Conservation (phyloP, 1,140 invertebrate species). For the Gryllus bimaculatus region DNA sequence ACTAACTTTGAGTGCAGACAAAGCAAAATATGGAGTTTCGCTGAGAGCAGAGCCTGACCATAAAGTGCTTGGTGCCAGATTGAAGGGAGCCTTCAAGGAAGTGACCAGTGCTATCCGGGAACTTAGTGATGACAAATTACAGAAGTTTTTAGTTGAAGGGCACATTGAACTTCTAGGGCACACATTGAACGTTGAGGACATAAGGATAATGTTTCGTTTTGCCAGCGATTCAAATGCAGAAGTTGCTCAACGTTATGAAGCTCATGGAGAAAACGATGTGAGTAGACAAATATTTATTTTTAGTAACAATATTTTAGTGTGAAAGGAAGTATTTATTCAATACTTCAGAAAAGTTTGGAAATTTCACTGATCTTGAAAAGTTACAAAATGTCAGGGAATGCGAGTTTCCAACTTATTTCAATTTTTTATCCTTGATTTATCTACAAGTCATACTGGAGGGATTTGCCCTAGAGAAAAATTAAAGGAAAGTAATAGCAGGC, state of each 20-base stretch:
- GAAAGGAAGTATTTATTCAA: background rate
- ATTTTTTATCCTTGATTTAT: too few species aligned
- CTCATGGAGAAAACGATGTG: constrained; percentile 73
- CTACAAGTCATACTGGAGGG: too few species aligned
- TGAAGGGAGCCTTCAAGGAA: constrained; percentile 83
- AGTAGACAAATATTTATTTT: constrained; percentile 29
- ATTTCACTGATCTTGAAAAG: constrained; percentile 6
- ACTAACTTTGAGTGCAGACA: constrained; percentile 83
- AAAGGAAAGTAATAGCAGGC: too few species aligned
- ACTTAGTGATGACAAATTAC: constrained; percentile 69
- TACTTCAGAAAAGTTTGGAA: background rate
- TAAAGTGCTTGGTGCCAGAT: constrained; percentile 70
- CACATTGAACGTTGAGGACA: constrained; percentile 66
- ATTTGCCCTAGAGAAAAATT: too few species aligned
- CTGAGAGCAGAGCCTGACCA: constrained; percentile 89
- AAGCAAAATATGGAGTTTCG: constrained; percentile 87
- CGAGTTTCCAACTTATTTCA: too few species aligned
- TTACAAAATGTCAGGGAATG: background rate
- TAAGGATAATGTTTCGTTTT: constrained; percentile 76
- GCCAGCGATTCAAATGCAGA: constrained; percentile 44
- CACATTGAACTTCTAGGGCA: constrained; percentile 65
- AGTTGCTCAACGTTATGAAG: constrained; percentile 67
- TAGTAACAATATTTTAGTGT: constrained; percentile 8
- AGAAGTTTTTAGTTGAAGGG: constrained; percentile 62
- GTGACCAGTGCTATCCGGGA: constrained; percentile 74